Evolutionary conservation across 2,888 invertebrate species (phyloP).

Genomic region (Glyphotaelius pellucidus): DNA sequence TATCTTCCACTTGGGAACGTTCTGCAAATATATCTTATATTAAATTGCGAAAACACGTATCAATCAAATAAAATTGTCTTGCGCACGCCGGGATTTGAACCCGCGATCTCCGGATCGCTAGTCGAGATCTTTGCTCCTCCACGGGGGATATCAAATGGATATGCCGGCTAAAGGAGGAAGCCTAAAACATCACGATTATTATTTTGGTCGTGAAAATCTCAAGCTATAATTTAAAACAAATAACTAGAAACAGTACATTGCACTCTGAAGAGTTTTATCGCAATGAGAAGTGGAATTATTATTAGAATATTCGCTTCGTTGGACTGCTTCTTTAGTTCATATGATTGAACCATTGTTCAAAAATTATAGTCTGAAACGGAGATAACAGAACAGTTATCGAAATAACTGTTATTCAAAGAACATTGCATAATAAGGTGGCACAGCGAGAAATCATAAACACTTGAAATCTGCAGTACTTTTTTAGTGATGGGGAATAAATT

Average conservation of each 20-base stretch:
- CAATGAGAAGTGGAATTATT: not conserved
- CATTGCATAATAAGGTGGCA: constrained; percentile 7
- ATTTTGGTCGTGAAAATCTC: too few species aligned
- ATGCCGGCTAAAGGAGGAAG: too few species aligned
- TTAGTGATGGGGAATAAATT: not conserved
- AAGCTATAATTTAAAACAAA: not conserved
- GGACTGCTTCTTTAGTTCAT: not conserved
- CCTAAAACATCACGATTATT: too few species aligned
- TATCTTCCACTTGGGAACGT: too few species aligned
- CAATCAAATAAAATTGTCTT: too few species aligned
- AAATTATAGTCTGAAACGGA: constrained; percentile 25
- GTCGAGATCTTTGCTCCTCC: too few species aligned
- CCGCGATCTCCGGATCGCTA: too few species aligned
- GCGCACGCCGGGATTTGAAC: too few species aligned
- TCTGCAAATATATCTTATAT: too few species aligned
- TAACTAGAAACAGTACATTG: not conserved
- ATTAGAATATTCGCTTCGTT: not conserved
- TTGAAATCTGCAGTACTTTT: not conserved
- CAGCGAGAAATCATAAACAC: not conserved
- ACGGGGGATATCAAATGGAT: too few species aligned
- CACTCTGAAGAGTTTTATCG: not conserved
- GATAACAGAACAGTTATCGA: constrained; percentile 14
- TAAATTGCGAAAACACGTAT: too few species aligned
- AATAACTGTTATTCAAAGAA: constrained; percentile 39
- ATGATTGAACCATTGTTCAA: constrained; percentile 36